A percentile compares a stretch with the other conserved stretches of the same genome.
These are phyloP conservation scores for Microchrysa polita DNA, from an alignment of 2,888 invertebrate genomes.

Conservation along the genomic window DNA sequence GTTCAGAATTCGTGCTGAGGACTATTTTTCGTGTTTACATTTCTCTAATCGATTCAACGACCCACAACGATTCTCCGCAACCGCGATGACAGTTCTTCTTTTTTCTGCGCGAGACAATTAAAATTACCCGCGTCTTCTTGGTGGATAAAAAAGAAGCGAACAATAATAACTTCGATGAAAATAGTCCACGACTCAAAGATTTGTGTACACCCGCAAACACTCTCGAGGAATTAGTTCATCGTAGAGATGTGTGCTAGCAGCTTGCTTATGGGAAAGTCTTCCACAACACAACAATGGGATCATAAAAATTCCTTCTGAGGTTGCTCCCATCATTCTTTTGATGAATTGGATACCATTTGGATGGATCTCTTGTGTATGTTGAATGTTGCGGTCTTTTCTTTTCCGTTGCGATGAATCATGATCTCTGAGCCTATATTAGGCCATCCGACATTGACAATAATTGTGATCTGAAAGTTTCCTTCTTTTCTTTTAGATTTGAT, in stretches of 20 bases:
- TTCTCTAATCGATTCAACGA: constrained; percentile 22
- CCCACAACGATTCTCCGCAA: constrained; percentile 1
- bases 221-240: background rate
- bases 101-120: too few relatives aligned
- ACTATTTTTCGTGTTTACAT: background rate
- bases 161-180: background rate
- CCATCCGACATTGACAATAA: background rate
- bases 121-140: constrained; percentile 6
- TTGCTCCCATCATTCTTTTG: constrained; percentile 22
- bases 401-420: too few relatives aligned
- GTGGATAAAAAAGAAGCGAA: background rate
- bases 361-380: background rate
- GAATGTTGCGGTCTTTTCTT: background rate
- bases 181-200: too few relatives aligned
- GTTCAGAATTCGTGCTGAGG: background rate
- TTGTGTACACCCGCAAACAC: background rate
- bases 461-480: background rate
- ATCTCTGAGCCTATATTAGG: background rate
- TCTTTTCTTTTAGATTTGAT: background rate
- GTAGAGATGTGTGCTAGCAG: background rate
- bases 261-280: constrained; percentile 12
- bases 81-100: too few relatives aligned
- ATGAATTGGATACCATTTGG: background rate
- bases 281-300: constrained; percentile 1
- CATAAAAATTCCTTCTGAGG: constrained; percentile 33